A percentile compares a stretch with the other conserved stretches of the same genome.
Conservation (phyloP, 2,113 vertebrate species). For the Ceuthmochares aereus region DNA sequence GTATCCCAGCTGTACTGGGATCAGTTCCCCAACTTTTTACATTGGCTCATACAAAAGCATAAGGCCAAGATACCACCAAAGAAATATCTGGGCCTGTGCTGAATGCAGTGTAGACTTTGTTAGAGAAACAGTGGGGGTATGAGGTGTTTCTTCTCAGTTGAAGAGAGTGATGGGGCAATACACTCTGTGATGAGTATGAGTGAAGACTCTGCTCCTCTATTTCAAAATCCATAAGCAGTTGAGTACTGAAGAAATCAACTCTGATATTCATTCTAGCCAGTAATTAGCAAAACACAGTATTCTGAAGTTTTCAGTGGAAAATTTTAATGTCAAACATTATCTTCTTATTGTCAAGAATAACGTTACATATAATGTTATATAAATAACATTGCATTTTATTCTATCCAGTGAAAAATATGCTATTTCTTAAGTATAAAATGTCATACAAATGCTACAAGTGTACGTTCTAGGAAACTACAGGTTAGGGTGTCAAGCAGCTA, state of each 20-base stretch:
- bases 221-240: not conserved
- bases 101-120: not conserved
- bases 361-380: not conserved
- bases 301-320: not conserved
- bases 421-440: not conserved
- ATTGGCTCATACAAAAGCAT: not conserved
- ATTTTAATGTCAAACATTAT: not conserved
- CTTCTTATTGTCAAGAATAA: not conserved
- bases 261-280: not conserved
- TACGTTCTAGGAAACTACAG: not conserved
- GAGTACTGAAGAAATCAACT: not conserved
- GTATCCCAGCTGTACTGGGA: not conserved
- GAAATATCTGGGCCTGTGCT: not conserved
- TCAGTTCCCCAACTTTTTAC: not conserved
- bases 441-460: not conserved
- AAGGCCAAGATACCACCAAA: not conserved
- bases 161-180: not conserved
- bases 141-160: not conserved
- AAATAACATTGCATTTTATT: not conserved
- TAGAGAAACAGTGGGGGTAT: not conserved
- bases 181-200: not conserved
- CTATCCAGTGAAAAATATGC: not conserved
- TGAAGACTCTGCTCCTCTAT: not conserved
- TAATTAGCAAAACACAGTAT: not conserved
- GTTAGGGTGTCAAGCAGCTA: not conserved